Conservation (phyloP, 2,888 invertebrate species). For the Mimas tiliae region DNA sequence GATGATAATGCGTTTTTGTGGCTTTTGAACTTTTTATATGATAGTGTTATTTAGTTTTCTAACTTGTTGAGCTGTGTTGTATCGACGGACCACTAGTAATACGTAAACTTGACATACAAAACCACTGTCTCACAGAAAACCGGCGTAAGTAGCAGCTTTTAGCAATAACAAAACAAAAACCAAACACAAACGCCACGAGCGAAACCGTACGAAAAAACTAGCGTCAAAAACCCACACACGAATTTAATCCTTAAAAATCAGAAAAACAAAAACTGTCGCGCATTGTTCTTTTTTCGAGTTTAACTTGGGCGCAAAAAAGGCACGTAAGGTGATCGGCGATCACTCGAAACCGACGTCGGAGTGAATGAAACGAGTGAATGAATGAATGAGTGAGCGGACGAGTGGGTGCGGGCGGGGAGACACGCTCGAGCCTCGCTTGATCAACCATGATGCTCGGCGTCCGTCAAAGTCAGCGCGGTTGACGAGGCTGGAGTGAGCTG, state of each 20-base stretch:
- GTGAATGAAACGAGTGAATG: slow-evolving; percentile 67
- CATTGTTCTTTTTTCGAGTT: slow-evolving; percentile 54
- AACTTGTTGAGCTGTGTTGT: no score
- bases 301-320: slow-evolving; percentile 51
- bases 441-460: slow-evolving; percentile 77
- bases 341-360: slow-evolving; percentile 75
- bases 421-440: slow-evolving; percentile 77
- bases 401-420: slow-evolving; percentile 54
- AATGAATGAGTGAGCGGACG: slow-evolving; percentile 66
- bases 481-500: slow-evolving; percentile 55
- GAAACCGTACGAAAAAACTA: slow-evolving; percentile 34
- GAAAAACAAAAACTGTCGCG: slow-evolving; percentile 39
- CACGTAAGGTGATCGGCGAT: slow-evolving; percentile 76
- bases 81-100: no score
- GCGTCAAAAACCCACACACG: slow-evolving; percentile 35
- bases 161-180: neutral
- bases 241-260: slow-evolving; percentile 30
- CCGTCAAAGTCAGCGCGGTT: slow-evolving; percentile 66
- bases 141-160: no score
- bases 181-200: neutral
- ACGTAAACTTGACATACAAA: no score
- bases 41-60: neutral
- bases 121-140: no score
- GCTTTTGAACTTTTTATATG: neutral
- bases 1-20: slow-evolving; percentile 1